A percentile compares a stretch with the other conserved stretches of the same genome.
Conservation (phyloP, 2,888 invertebrate species). For the Sycophila texana region DNA sequence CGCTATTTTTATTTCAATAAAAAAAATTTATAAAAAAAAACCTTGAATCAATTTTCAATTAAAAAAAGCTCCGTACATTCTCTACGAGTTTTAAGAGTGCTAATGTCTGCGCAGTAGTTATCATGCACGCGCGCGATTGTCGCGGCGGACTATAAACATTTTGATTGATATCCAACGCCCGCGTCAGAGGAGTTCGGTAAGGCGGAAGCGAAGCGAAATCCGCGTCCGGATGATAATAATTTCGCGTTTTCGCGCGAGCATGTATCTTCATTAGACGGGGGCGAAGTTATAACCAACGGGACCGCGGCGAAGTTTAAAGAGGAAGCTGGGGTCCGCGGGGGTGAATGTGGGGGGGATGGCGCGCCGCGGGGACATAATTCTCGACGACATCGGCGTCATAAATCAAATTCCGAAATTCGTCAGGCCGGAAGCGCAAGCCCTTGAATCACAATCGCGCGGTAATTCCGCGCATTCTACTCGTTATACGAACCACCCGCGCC, state of each 20-base stretch:
- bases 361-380: constrained; percentile 53
- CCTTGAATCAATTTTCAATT: background rate
- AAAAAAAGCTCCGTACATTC: background rate
- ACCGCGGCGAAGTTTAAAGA: constrained; percentile 51
- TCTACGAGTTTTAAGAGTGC: no score
- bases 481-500: no score
- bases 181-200: constrained; percentile 25
- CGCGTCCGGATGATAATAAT: constrained; percentile 56
- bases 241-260: constrained; percentile 58
- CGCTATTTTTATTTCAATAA: no score
- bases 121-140: background rate
- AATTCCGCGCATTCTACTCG: constrained; percentile 11
- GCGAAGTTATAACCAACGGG: constrained; percentile 39
- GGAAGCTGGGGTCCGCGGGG: constrained; percentile 45
- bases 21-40: no score
- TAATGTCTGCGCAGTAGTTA: no score
- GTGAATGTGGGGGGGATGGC: constrained; percentile 27
- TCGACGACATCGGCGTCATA: constrained; percentile 62
- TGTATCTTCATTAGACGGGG: constrained; percentile 65
- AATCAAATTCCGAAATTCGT: constrained; percentile 70
- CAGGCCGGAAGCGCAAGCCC: constrained; percentile 62
- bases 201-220: constrained; percentile 33
- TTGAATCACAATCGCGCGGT: constrained; percentile 62
- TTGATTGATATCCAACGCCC: constrained; percentile 49
- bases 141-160: constrained; percentile 27